phyloP scores from a whole-genome alignment of 2,888 invertebrate genomes.

The Odontocolon sp. region DNA sequence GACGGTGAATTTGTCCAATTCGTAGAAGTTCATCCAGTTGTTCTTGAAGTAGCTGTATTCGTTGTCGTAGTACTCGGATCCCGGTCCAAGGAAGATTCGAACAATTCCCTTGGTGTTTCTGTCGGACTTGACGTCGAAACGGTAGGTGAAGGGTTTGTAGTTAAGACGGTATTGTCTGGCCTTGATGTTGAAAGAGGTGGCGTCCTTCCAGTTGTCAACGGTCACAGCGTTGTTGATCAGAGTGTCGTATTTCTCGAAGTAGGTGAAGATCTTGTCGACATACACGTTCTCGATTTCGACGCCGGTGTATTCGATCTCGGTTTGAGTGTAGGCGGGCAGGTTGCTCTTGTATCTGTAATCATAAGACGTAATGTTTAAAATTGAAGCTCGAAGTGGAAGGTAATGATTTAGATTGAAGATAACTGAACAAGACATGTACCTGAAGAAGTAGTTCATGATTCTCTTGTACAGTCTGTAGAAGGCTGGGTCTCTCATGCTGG shows the following conservation, averaged over 20 bases:
- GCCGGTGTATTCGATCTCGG: slow-evolving; percentile 84
- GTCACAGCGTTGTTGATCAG: slow-evolving; percentile 85
- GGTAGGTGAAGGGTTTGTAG: slow-evolving; percentile 86
- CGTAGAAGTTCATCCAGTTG: slow-evolving; percentile 83
- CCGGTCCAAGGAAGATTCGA: slow-evolving; percentile 87
- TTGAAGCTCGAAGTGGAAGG: not conserved
- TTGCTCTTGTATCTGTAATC: slow-evolving; percentile 82
- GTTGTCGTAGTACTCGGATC: slow-evolving; percentile 83
- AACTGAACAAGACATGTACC: slow-evolving; percentile 57
- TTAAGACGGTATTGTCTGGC: slow-evolving; percentile 87
- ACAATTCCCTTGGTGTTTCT: slow-evolving; percentile 83
- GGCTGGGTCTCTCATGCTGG: slow-evolving; percentile 86
- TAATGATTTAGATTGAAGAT: not conserved
- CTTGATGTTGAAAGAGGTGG: slow-evolving; percentile 82
- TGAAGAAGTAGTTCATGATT: slow-evolving; percentile 82
- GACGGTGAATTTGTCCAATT: slow-evolving; percentile 83
- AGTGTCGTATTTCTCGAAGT: slow-evolving; percentile 85
- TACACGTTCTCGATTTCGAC: slow-evolving; percentile 85
- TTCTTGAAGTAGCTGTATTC: slow-evolving; percentile 81
- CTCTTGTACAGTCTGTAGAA: slow-evolving; percentile 87
- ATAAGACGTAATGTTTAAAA: not conserved
- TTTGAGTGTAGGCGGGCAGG: slow-evolving; percentile 83
- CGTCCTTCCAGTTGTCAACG: slow-evolving; percentile 80
- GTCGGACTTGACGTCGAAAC: slow-evolving; percentile 84
- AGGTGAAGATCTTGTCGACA: slow-evolving; percentile 86